These are phyloP conservation scores for Caerostris darwini DNA, from an alignment of 1,140 invertebrate genomes.

Conservation along the genomic window DNA sequence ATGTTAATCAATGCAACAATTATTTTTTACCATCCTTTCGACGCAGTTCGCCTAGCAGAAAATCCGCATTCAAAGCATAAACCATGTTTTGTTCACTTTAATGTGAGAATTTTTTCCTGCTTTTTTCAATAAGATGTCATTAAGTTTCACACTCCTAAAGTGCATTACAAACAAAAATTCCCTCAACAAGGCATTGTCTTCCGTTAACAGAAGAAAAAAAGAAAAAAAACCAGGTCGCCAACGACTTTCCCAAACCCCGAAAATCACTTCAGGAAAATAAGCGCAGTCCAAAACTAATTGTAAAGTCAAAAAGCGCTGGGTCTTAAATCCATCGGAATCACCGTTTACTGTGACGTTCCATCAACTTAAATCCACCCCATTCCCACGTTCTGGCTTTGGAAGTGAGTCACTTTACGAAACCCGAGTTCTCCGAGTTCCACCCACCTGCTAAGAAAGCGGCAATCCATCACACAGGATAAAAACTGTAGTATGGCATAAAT, in stretches of 20 bases:
- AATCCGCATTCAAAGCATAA: not conserved
- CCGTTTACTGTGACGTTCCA: constrained; percentile 1
- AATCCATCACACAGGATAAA: constrained; percentile 9
- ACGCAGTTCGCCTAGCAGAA: not conserved
- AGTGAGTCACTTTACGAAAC: constrained; percentile 26
- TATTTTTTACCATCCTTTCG: not conserved
- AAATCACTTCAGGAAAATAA: not conserved
- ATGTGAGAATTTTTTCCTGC: not conserved
- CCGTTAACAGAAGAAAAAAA: not conserved
- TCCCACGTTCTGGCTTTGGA: not conserved
- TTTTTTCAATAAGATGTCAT: not conserved
- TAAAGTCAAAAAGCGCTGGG: constrained; percentile 24
- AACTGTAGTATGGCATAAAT: not conserved
- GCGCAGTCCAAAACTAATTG: not conserved
- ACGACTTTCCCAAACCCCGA: constrained; percentile 9
- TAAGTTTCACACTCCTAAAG: constrained; percentile 15
- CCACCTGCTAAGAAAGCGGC: not conserved
- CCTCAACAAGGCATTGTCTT: constrained; percentile 5
- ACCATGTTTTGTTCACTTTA: not conserved
- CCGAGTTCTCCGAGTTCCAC: not conserved
- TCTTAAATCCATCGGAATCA: constrained; percentile 24
- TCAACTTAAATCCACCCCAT: not conserved
- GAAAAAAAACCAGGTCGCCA: not conserved
- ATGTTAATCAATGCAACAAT: not conserved
- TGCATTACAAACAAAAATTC: constrained; percentile 12